These are phyloP conservation scores for Scrobipalpa costella DNA, from an alignment of 2,888 invertebrate species.

Conservation along the genomic window DNA sequence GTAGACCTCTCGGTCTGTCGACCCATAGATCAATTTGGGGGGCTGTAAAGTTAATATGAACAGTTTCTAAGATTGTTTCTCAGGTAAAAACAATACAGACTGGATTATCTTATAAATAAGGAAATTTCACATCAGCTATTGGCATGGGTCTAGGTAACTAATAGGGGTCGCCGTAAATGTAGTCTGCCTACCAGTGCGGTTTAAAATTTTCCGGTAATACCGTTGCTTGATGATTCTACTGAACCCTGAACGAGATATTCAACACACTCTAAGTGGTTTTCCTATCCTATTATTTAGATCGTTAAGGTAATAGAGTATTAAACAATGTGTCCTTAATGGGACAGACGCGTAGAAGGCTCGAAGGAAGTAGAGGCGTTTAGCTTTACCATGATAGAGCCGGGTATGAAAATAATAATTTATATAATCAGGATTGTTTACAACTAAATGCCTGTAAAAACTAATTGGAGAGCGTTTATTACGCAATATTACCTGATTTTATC, in stretches of 20 bases:
- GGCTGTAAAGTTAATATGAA: too few species aligned
- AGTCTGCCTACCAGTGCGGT: too few species aligned
- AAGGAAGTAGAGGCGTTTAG: conserved; percentile 7
- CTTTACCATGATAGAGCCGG: neutral
- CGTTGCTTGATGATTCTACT: neutral
- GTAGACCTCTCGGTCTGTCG: too few species aligned
- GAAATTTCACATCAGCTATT: too few species aligned
- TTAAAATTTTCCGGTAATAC: too few species aligned
- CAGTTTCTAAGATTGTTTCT: too few species aligned
- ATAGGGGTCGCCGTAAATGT: too few species aligned
- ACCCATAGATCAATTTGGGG: too few species aligned
- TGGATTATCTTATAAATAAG: too few species aligned
- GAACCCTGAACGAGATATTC: neutral
- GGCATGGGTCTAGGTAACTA: too few species aligned
- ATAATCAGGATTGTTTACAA: conserved; percentile 30
- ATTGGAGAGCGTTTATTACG: neutral
- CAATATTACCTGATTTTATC: too few species aligned
- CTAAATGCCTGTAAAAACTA: neutral
- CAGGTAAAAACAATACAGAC: too few species aligned
- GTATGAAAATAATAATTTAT: conserved; percentile 1
- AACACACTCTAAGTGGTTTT: neutral
- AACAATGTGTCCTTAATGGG: conserved; percentile 20
- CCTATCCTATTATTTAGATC: conserved; percentile 5
- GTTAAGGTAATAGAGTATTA: conserved; percentile 23
- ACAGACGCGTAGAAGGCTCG: conserved; percentile 5